These are phyloP conservation scores for Calcarius lapponicus DNA, from an alignment of 2,797 vertebrate species.

Conservation along the genomic window DNA sequence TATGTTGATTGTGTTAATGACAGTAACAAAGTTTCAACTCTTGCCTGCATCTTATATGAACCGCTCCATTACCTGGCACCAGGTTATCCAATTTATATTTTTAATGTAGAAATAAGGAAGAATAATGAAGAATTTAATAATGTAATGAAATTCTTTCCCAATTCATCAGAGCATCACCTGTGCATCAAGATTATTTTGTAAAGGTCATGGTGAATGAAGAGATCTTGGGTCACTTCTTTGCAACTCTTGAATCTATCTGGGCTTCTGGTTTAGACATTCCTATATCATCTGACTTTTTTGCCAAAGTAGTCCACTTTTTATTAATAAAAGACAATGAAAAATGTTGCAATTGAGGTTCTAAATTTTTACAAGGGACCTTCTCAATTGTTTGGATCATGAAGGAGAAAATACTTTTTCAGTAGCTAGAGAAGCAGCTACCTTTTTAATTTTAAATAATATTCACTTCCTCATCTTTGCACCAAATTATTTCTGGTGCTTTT, in stretches of 20 bases:
- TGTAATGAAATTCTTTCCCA: background rate
- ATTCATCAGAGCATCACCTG: background rate
- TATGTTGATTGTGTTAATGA: background rate
- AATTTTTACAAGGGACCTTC: background rate
- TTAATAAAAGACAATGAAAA: background rate
- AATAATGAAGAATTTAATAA: background rate
- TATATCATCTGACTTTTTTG: background rate
- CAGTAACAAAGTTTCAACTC: background rate
- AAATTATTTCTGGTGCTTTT: background rate
- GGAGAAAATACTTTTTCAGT: background rate
- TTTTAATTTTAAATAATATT: background rate
- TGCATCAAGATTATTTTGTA: background rate
- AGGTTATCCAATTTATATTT: background rate
- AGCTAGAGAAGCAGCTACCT: background rate
- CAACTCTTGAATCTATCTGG: background rate
- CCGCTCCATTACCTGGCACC: background rate
- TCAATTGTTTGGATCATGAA: background rate
- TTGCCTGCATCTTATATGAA: background rate
- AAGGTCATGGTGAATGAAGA: background rate
- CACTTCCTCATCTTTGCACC: background rate
- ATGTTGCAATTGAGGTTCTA: background rate
- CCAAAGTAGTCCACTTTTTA: background rate
- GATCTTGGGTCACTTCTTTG: background rate
- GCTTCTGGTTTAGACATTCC: background rate
- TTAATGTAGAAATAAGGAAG: background rate